phyloP scores from a whole-genome alignment of 2,888 invertebrate genomes.

The Lithophane leautieri region DNA sequence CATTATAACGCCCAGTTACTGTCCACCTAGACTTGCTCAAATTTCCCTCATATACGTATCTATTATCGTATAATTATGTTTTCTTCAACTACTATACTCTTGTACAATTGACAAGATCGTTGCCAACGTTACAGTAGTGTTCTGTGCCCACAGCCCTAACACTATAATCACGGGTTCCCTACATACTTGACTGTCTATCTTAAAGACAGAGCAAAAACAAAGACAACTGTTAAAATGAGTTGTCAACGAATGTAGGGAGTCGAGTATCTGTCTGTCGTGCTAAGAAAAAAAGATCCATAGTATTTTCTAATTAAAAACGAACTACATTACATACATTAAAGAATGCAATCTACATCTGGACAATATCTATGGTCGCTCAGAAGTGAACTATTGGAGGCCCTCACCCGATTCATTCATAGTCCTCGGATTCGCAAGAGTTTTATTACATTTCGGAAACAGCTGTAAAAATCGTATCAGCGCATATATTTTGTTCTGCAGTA shows the following conservation, averaged over 20 bases:
- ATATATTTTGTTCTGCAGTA: background rate
- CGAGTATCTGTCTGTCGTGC: conserved; percentile 20
- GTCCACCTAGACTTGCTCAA: conserved; percentile 6
- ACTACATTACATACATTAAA: background rate
- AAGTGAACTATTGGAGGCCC: background rate
- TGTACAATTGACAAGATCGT: conserved; percentile 7
- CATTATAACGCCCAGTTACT: background rate
- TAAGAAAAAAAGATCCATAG: conserved; percentile 7
- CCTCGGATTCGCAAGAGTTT: background rate
- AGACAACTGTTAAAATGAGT: background rate
- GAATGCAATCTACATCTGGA: background rate
- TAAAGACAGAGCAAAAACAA: background rate
- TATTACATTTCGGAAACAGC: background rate
- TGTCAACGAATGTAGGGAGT: background rate
- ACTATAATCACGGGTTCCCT: conserved; percentile 16
- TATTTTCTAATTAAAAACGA: background rate
- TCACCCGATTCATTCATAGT: background rate
- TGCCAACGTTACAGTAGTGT: conserved; percentile 16
- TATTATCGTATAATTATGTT: background rate
- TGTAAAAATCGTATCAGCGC: background rate
- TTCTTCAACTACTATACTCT: conserved; percentile 9
- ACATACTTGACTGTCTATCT: conserved; percentile 5
- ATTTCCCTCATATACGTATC: background rate
- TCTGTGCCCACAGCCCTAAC: conserved; percentile 20
- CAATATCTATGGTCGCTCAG: background rate